A percentile compares a stretch with the other conserved stretches of the same genome.
Conservation (phyloP, 1,140 invertebrate genomes). For the Drosophila insularis region DNA sequence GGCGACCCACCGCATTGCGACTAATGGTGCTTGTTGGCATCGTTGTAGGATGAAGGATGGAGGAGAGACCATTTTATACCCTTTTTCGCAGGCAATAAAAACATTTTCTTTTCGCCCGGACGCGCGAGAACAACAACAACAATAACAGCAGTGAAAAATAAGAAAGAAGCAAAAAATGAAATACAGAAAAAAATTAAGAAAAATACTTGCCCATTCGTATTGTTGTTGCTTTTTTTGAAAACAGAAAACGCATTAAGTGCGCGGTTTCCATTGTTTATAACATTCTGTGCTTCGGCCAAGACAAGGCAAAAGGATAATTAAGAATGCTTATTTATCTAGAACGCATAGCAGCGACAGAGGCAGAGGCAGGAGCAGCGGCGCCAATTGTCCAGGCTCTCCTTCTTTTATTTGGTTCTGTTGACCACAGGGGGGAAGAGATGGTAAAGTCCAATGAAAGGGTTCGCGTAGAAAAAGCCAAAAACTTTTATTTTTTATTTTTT, state of each 20-base stretch:
- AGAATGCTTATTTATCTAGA: conserved; percentile 82
- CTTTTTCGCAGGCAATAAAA: conserved; percentile 78
- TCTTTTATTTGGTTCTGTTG: conserved; percentile 23
- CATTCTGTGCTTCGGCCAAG: conserved; percentile 38
- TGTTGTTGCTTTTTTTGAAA: conserved; percentile 29
- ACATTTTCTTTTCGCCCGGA: conserved; percentile 66
- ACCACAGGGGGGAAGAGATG: conserved; percentile 56
- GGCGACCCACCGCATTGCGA: conserved; percentile 40
- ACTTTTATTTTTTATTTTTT: conserved; percentile 68
- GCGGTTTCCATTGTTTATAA: conserved; percentile 80
- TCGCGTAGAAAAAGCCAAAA: conserved; percentile 55
- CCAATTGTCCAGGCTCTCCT: conserved; percentile 61
- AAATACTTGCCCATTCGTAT: conserved; percentile 59
- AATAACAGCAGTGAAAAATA: no score
- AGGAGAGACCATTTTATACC: conserved; percentile 60
- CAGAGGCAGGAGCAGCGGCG: conserved; percentile 35
- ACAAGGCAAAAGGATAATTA: conserved; percentile 75
- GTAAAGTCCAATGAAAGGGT: conserved; percentile 34
- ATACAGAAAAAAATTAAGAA: conserved; percentile 81
- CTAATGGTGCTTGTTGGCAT: conserved; percentile 57
- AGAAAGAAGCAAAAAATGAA: conserved; percentile 46
- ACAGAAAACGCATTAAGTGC: conserved; percentile 80
- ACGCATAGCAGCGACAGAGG: conserved; percentile 36
- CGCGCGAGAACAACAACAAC: not conserved
- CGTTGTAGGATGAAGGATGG: not conserved